Evolutionary conservation across 1,140 invertebrate genomes (phyloP).

Genomic region (Gryllus bimaculatus): DNA sequence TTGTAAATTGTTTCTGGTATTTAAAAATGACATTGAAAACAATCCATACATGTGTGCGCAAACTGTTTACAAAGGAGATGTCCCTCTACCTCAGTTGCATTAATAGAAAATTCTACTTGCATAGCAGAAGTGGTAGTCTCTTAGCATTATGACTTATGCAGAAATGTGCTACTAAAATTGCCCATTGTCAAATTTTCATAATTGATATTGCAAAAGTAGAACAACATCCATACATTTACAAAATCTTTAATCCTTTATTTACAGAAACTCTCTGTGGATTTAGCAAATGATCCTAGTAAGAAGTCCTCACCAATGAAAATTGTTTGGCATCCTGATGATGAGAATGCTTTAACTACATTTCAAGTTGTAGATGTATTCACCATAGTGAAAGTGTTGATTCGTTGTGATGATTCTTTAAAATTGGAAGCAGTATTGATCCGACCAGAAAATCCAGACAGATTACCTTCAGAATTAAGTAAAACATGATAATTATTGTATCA

Average conservation of each 20-base stretch:
- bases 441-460: neutral
- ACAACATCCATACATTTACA: neutral
- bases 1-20: too few relatives aligned
- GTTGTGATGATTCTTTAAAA: neutral
- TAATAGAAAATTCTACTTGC: neutral
- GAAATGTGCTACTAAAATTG: too few relatives aligned
- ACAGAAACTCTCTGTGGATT: neutral
- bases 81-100: neutral
- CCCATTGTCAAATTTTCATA: neutral
- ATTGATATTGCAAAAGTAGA: too few relatives aligned
- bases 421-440: constrained; percentile 14
- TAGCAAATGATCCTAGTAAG: neutral
- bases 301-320: neutral
- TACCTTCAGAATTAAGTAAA: neutral
- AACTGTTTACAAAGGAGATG: neutral
- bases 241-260: neutral
- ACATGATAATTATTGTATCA: too few relatives aligned
- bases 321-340: constrained; percentile 1
- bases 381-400: constrained; percentile 12
- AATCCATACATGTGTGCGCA: too few relatives aligned
- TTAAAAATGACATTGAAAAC: too few relatives aligned
- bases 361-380: constrained; percentile 20
- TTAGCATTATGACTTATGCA: too few relatives aligned
- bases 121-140: too few relatives aligned
- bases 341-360: neutral